Conservation (phyloP, 2,888 invertebrate species). For the Unio pictorum region DNA sequence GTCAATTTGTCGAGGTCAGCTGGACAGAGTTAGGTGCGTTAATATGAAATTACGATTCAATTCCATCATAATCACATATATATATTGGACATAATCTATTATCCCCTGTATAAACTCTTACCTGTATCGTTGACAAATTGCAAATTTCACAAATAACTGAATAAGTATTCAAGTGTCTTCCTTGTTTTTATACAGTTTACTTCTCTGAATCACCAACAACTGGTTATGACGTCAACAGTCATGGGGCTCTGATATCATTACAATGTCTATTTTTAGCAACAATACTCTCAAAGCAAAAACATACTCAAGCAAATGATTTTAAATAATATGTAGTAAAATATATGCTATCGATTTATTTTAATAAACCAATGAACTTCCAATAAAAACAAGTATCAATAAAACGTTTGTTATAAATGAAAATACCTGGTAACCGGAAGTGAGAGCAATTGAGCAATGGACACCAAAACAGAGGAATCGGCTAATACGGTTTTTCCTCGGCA, state of each 20-base stretch:
- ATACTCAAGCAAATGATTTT: background rate
- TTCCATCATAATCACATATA: too few relatives aligned
- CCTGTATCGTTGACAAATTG: too few relatives aligned
- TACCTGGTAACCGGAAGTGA: constrained; percentile 43
- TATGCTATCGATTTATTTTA: too few relatives aligned
- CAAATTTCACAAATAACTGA: too few relatives aligned
- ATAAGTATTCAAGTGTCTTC: too few relatives aligned
- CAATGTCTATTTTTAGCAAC: constrained; percentile 24
- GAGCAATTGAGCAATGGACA: constrained; percentile 55
- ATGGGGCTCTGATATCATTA: constrained; percentile 54
- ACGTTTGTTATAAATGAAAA: too few relatives aligned
- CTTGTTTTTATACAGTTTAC: too few relatives aligned
- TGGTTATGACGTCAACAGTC: constrained; percentile 55
- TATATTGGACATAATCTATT: too few relatives aligned
- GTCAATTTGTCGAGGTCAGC: too few relatives aligned
- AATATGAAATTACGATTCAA: too few relatives aligned
- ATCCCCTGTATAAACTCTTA: too few relatives aligned
- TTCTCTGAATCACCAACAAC: constrained; percentile 9
- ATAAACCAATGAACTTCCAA: background rate
- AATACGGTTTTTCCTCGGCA: constrained; percentile 44
- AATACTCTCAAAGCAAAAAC: background rate
- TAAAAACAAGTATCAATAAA: constrained; percentile 3
- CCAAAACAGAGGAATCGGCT: constrained; percentile 59
- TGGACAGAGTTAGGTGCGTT: too few relatives aligned
- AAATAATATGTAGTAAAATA: background rate